These are phyloP conservation scores for Archocentrus centrarchus DNA, from an alignment of 2,113 vertebrate genomes.

Conservation along the genomic window DNA sequence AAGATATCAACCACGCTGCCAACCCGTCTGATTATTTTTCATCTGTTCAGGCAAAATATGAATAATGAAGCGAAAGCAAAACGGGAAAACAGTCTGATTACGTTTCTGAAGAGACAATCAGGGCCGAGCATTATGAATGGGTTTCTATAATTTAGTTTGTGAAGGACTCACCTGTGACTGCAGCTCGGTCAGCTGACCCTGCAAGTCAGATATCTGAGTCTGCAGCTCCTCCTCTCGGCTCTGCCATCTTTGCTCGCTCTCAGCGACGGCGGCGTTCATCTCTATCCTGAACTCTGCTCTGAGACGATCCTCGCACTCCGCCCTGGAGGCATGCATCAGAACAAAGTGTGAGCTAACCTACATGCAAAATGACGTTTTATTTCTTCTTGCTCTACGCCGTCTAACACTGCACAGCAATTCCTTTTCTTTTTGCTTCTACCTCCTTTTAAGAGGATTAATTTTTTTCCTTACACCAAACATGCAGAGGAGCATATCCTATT, in stretches of 20 bases:
- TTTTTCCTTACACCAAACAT: background rate
- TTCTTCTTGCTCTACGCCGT: background rate
- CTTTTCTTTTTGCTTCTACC: background rate
- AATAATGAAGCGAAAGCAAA: background rate
- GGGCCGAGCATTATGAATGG: background rate
- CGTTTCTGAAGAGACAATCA: background rate
- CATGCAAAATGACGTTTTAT: slow-evolving; percentile 12
- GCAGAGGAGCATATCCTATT: background rate
- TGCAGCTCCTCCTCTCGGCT: slow-evolving; percentile 81
- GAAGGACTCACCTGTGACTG: slow-evolving; percentile 73
- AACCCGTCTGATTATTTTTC: background rate
- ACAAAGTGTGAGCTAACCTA: slow-evolving; percentile 28
- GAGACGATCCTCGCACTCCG: slow-evolving; percentile 80
- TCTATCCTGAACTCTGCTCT: slow-evolving; percentile 80
- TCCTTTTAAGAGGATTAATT: background rate
- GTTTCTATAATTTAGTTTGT: background rate
- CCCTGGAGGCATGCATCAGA: slow-evolving; percentile 65
- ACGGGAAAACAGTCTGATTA: background rate
- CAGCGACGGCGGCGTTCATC: slow-evolving; percentile 73
- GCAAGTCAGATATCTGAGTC: slow-evolving; percentile 75
- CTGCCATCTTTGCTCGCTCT: slow-evolving; percentile 82
- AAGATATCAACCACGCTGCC: background rate
- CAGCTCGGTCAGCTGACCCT: slow-evolving; percentile 66
- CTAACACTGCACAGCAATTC: background rate
- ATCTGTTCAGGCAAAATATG: background rate